Conservation (phyloP, 2,797 vertebrate genomes). For the Todus mexicanus region DNA sequence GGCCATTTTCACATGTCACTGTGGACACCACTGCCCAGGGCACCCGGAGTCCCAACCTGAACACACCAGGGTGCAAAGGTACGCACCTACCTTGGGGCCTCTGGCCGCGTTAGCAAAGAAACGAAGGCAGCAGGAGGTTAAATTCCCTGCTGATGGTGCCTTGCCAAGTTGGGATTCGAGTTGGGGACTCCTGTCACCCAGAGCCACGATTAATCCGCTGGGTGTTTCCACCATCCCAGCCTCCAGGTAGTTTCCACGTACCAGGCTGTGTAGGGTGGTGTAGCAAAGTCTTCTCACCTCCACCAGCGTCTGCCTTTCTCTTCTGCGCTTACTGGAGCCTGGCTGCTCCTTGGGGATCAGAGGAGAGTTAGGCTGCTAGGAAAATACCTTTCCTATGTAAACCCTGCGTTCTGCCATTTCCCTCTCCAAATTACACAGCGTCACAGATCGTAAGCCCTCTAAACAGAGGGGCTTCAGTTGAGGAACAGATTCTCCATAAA, state of each 20-base stretch:
- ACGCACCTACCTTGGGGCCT: rapidly evolving
- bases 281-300: not conserved
- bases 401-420: not conserved
- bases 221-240: not conserved
- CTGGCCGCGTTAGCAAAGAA: not conserved
- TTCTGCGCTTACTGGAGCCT: not conserved
- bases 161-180: not conserved
- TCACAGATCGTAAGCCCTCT: not conserved
- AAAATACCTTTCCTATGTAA: slow-evolving; percentile 4
- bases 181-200: not conserved
- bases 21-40: rapidly evolving
- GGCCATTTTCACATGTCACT: rapidly evolving
- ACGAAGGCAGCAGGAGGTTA: not conserved
- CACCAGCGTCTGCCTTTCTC: not conserved
- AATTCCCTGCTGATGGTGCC: not conserved
- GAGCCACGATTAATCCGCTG: rapidly evolving
- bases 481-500: not conserved
- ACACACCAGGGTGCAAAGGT: not conserved
- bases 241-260: not conserved
- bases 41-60: rapidly evolving
- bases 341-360: not conserved
- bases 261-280: not conserved
- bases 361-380: not conserved
- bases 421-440: not conserved
- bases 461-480: not conserved